Conservation (phyloP, 2,797 vertebrate genomes). For the Neomorphus geoffroyi region DNA sequence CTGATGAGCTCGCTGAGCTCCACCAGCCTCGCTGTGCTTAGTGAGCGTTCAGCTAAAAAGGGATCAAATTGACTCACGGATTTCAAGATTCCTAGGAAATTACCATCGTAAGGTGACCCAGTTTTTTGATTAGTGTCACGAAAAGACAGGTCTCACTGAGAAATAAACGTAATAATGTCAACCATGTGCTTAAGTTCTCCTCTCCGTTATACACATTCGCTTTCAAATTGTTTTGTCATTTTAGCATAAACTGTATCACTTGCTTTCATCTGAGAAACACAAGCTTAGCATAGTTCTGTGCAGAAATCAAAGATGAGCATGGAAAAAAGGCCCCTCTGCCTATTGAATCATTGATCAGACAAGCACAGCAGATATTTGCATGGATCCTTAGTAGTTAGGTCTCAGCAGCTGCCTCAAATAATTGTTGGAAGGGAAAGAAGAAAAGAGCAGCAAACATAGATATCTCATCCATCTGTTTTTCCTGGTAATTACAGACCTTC, state of each 20-base stretch:
- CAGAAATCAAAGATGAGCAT: constrained; percentile 67
- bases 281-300: constrained; percentile 71
- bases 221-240: constrained; percentile 76
- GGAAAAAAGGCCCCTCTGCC: constrained; percentile 51
- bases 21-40: constrained; percentile 57
- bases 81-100: constrained; percentile 78
- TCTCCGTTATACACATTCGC: constrained; percentile 68
- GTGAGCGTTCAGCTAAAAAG: constrained; percentile 71
- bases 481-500: not conserved
- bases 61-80: constrained; percentile 73
- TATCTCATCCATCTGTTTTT: not conserved
- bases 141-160: constrained; percentile 75
- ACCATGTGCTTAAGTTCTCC: constrained; percentile 72
- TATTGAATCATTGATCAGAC: constrained; percentile 73
- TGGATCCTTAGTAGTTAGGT: constrained; percentile 47
- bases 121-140: constrained; percentile 77
- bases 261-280: constrained; percentile 71
- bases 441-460: not conserved
- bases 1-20: constrained; percentile 65
- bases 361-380: constrained; percentile 59
- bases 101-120: constrained; percentile 76
- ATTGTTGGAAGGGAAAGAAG: constrained; percentile 45
- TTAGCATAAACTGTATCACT: constrained; percentile 75
- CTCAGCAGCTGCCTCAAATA: constrained; percentile 26
- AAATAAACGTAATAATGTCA: constrained; percentile 74